These are phyloP conservation scores for Halichondria panicea DNA, from an alignment of 37 sponge, comb jelly and placozoan species.

Conservation along the genomic window DNA sequence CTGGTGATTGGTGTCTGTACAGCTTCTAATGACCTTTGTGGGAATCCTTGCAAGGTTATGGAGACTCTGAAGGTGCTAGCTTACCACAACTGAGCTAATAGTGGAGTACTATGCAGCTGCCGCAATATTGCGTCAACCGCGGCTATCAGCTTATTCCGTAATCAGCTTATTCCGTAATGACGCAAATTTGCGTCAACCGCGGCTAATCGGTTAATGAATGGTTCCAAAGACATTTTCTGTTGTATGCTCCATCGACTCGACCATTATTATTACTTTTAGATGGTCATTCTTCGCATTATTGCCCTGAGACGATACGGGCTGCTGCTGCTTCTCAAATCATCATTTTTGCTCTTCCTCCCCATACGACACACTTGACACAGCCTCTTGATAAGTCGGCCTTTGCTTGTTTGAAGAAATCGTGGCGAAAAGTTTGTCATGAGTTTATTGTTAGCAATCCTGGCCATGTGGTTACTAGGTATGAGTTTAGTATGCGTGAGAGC, in stretches of 20 bases:
- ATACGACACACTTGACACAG: constrained; percentile 56
- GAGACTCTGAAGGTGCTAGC: too few relatives aligned
- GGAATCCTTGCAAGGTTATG: too few relatives aligned
- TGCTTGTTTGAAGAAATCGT: constrained; percentile 15
- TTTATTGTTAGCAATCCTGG: constrained; percentile 4
- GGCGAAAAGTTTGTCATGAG: constrained; percentile 26
- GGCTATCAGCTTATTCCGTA: too few relatives aligned
- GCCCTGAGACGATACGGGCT: constrained; percentile 2
- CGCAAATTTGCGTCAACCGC: too few relatives aligned
- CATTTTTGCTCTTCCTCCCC: constrained; percentile 20
- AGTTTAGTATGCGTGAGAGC: background rate
- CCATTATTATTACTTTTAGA: constrained; percentile 55
- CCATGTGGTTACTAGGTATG: constrained; percentile 1
- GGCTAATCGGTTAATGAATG: too few relatives aligned
- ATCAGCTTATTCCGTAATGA: too few relatives aligned
- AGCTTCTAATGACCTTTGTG: too few relatives aligned
- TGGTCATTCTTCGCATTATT: constrained; percentile 58
- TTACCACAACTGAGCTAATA: too few relatives aligned
- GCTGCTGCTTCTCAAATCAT: constrained; percentile 39
- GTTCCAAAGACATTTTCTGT: constrained; percentile 29
- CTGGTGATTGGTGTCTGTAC: too few relatives aligned
- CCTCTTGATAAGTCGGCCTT: constrained; percentile 38
- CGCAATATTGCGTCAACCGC: too few relatives aligned
- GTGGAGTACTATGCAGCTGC: too few relatives aligned
- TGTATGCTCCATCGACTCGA: constrained; percentile 20